phyloP scores from a whole-genome alignment of 2,797 vertebrate genomes.

The Gymnothorax javanicus region DNA sequence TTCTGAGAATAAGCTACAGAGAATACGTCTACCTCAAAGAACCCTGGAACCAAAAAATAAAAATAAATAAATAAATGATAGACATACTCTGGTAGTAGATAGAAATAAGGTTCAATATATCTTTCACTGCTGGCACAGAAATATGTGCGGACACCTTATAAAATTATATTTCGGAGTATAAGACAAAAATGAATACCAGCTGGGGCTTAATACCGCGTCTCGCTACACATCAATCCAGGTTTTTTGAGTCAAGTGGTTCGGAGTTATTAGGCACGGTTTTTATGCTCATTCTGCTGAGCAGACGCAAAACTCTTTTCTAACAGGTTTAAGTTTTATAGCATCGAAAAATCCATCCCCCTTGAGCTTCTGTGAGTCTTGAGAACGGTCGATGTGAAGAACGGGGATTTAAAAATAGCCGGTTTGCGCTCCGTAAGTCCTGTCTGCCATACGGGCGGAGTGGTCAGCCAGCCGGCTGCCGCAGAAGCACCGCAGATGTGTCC shows the following conservation, averaged over 20 bases:
- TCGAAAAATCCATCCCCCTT: background rate
- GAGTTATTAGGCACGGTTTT: background rate
- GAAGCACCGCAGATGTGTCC: conserved; percentile 1
- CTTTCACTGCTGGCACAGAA: conserved; percentile 3
- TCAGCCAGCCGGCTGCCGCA: background rate
- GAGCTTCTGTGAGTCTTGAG: background rate
- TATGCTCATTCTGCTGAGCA: background rate
- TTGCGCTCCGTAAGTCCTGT: conserved; percentile 3
- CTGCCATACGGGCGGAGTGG: background rate
- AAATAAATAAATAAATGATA: background rate
- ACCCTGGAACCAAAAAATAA: background rate
- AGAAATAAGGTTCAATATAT: background rate
- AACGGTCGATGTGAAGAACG: conserved; percentile 3
- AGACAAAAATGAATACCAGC: background rate
- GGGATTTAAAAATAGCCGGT: conserved; percentile 16
- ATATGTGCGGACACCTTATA: background rate
- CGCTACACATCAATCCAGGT: background rate
- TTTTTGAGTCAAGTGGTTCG: background rate
- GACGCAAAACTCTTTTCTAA: background rate
- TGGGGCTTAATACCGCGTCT: background rate
- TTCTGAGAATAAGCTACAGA: background rate
- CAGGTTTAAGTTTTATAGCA: background rate
- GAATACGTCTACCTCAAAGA: conserved; percentile 10
- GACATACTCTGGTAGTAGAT: background rate
- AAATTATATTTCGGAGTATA: background rate